Base-by-base conservation (phyloP, 2,797 vertebrate species). In the Poecilia velifera region DNA sequence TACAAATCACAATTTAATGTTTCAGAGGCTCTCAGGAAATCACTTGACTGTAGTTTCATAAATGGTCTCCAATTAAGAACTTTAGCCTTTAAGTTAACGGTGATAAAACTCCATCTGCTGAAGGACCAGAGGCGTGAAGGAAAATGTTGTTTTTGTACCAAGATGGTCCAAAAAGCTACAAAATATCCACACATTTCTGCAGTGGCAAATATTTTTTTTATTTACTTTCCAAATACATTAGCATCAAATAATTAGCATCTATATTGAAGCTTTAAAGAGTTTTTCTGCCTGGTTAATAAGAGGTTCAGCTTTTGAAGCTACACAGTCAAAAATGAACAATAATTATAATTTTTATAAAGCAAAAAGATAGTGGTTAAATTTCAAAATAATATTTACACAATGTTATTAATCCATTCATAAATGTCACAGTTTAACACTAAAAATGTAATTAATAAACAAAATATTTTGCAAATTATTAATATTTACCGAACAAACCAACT, bases 11-110 rank as follows among this genome's bases (percentile, higher is more conserved):
- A 46, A 25, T 76, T 34, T 62, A 76, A 46, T 76, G 55, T 46
- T 43, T 41, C 12, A 47, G 57, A 25, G 14, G 46, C 62, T 49
- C 47, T 53, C 25, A 20, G 28, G 46, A 66, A 68, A 51, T 70
- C 36, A 70, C 62, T 70, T 76, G 76, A 70, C 62, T 45, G 31
- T 46, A n/a, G 25, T 49, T 66, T 66, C 20, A 62, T 64, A 76
- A 28, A 47, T 66, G 59, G 16, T 9, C 43, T 16, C 36, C 18
- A 7, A 51, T 76, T 76, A 47, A 49, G 4, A 20, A 49, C 31
- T 22, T 45, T n/a, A 76, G 46, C 46, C 74, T 66, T 76, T 55
- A 12, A 6, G 41, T 73, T 82, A n/a, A 39, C 59, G 34, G 4
- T 66, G 34, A 51, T 36, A 45, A 46, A 53, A 74, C 31, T 51